Evolutionary conservation across 2,797 vertebrate genomes (phyloP), one percentile per base, ranked within the genome.

Genomic region (Ataeniobius toweri): DNA sequence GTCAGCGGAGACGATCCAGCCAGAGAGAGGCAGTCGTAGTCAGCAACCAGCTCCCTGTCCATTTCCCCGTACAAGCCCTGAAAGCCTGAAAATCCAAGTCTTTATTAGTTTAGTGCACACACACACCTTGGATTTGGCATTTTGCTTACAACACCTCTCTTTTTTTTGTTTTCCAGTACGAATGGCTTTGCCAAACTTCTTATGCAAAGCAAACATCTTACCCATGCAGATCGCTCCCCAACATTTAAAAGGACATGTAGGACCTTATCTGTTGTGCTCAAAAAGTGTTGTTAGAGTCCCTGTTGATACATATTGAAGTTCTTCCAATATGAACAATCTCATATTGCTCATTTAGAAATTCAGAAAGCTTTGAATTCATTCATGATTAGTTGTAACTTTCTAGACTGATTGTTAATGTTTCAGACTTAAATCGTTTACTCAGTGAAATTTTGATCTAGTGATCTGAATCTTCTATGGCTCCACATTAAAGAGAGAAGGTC

Each of bases 1-100:
- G 98, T 99, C 78, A 98, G 97, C 83, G 97, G 90, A 2, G 96
- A 96, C 0, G 95, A 88, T 12, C 97, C 97, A 0, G 93, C 93
- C 1, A 96, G 93, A 44, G 96, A 92, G 10, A 98, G 93, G 89
- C 96, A 97, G 93, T 97, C 96, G 75, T 94, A 96, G 89, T 98
- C 96, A 0, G 95, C 92, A 85, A 97, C 88, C 31, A 31, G 91
- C 81, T 97, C 97, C 0, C 95, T 95, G 75, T 98, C 96, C 93
- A 97, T 79, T 81, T 97, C 96, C 0, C 95, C 93, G 84, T 96
- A 99, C 80, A 97, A 93, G 79, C 94, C 90, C 75, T 98, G 97
- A 0, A 95, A 96, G 93, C 97, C 98, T 99, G 75, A 77, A 85
- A 70, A 79, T 48, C 12, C 51, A 51, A 22, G 20, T 31, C 8